Base-by-base conservation (phyloP, 2,888 invertebrate species). In the Drosophila maculinotata region DNA sequence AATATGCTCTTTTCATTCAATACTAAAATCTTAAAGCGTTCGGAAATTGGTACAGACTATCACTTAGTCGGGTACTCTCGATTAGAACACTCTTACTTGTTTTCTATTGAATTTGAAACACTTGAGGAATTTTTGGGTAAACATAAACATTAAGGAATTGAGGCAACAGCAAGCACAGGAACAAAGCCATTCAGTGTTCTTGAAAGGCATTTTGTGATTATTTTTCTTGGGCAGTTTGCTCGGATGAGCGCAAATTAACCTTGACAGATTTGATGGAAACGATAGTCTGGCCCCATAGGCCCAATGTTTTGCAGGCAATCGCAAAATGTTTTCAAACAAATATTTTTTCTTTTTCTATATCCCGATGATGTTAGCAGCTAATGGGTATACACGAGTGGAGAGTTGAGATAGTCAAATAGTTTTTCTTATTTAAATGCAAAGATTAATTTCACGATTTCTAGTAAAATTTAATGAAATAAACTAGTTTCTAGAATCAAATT, bases 221-320 rank as follows among this genome's bases (percentile, higher is more conserved):
- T 70, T 58, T 76, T 41, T 56, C 41, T 69, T 57, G 33, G 23
- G 12, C 53, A 56, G 47, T 74, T 58, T 62, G 63, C 65, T 67
- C 36, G 26, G 45, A 51, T 76, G 64, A 56, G 56, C 64, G 35
- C 62, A 73, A 86, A 86, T 73, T 73, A 86, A 83, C 80, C 83
- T 68, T 80, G 80, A 70, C 83, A 79, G 65, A 70, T 83, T 57
- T 56, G 57, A 64, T 62, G 47, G 59, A 69, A 49, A 38, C 59
- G 62, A 71, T 73, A 58, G 31, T 4, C 56, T 39, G 28, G 44
- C 8, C 45, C 49, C 41, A 28, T n/a, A 35, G 39, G 15, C n/a
- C 8, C 25, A 68, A 58, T 48, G 14, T 28, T 42, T 44, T 38
- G 12, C 23, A 35, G 12, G 9, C 28, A 42, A 59, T 57, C 36